phyloP scores from a whole-genome alignment of 2,113 vertebrate genomes.

The Myxocyprinus asiaticus region DNA sequence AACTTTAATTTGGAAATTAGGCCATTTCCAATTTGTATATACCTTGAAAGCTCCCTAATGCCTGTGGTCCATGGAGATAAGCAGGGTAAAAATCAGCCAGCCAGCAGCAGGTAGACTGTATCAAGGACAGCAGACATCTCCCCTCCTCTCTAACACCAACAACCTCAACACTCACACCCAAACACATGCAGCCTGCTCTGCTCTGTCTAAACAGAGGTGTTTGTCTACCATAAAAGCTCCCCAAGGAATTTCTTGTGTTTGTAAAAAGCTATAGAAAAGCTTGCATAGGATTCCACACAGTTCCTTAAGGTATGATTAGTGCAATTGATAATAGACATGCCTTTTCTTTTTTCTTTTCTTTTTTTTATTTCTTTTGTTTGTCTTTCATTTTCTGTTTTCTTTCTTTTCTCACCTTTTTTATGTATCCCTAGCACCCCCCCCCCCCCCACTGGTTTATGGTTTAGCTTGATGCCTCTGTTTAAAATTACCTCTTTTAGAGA shows the following conservation, averaged over 20 bases:
- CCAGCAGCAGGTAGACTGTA: constrained; percentile 47
- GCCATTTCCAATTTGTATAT: not conserved
- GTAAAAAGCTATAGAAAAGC: not conserved
- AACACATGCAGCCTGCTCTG: not conserved
- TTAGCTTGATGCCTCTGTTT: constrained; percentile 40
- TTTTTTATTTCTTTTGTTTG: too few relatives aligned
- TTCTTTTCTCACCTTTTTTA: too few relatives aligned
- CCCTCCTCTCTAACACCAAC: constrained; percentile 1
- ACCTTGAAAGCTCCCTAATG: constrained; percentile 20
- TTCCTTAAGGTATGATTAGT: not conserved
- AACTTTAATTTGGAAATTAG: constrained; percentile 7
- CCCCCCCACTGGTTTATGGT: constrained; percentile 3
- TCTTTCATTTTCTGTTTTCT: too few relatives aligned
- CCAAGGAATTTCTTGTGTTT: constrained; percentile 12
- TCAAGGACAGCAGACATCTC: constrained; percentile 39
- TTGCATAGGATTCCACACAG: not conserved
- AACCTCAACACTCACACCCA: not conserved
- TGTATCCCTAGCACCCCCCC: too few relatives aligned
- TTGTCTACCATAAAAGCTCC: constrained; percentile 32
- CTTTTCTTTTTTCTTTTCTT: too few relatives aligned
- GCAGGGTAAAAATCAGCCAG: constrained; percentile 19
- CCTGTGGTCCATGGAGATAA: constrained; percentile 45
- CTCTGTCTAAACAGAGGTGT: not conserved
- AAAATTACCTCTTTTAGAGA: constrained; percentile 25
- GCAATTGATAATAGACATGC: too few relatives aligned